A percentile compares a stretch with the other conserved stretches of the same genome.
Conservation (phyloP, 2,888 invertebrate species). For the Endomychus coccineus region DNA sequence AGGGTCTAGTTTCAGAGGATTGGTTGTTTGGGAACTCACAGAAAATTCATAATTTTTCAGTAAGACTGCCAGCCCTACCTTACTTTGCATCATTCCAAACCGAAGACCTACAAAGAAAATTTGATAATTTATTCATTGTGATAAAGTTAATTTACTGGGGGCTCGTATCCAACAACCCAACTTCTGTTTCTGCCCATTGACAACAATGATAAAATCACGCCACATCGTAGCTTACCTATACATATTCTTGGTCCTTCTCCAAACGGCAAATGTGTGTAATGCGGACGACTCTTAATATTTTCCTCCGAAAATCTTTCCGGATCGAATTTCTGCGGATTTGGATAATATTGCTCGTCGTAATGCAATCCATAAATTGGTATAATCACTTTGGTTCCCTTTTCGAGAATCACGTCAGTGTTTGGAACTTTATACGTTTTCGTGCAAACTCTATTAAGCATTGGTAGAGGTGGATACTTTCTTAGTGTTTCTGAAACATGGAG, state of each 20-base stretch:
- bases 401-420: conserved; percentile 29
- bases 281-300: conserved; percentile 14
- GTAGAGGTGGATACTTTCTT: conserved; percentile 35
- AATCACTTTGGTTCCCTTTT: conserved; percentile 30
- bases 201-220: too few species aligned
- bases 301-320: conserved; percentile 26
- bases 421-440: conserved; percentile 31
- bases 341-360: conserved; percentile 33
- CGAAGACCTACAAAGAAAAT: conserved; percentile 28
- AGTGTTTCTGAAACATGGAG: conserved; percentile 36
- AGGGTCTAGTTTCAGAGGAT: conserved; percentile 14
- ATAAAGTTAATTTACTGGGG: not conserved
- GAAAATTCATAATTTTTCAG: conserved; percentile 20
- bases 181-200: too few species aligned
- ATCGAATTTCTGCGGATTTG: conserved; percentile 27
- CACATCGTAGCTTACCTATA: conserved; percentile 28
- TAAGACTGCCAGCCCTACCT: conserved; percentile 29
- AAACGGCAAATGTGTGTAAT: conserved; percentile 21
- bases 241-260: conserved; percentile 25
- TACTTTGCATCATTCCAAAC: conserved; percentile 34
- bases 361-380: conserved; percentile 34
- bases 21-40: conserved; percentile 18
- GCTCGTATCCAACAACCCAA: too few species aligned
- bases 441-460: conserved; percentile 22
- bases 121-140: not conserved